phyloP scores from a whole-genome alignment of 2,797 vertebrate genomes.

The Anguilla pacifica region DNA sequence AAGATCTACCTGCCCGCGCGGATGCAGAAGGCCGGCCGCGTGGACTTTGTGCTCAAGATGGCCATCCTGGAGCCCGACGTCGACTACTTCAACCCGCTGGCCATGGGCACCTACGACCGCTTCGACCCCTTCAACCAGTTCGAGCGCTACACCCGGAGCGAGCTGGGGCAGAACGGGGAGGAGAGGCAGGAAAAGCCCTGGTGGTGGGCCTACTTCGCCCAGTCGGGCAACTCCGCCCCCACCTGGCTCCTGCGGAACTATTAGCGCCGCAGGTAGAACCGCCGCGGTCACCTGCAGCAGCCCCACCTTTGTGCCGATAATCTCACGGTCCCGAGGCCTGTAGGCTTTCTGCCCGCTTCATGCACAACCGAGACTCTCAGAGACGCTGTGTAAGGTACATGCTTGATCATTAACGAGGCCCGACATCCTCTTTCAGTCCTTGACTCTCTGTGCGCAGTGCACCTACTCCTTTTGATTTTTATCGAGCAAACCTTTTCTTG shows the following conservation, averaged over 20 bases:
- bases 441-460: background rate
- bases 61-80: conserved; percentile 45
- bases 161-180: conserved; percentile 43
- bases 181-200: conserved; percentile 81
- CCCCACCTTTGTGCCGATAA: background rate
- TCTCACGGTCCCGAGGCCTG: background rate
- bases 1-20: conserved; percentile 78
- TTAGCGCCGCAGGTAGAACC: conserved; percentile 38
- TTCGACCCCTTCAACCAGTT: conserved; percentile 77
- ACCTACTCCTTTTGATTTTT: background rate
- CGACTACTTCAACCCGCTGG: conserved; percentile 38
- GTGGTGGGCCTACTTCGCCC: conserved; percentile 94
- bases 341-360: background rate
- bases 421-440: background rate
- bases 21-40: conserved; percentile 81
- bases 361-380: background rate
- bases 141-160: conserved; percentile 62
- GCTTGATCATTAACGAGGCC: background rate
- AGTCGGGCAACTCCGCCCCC: conserved; percentile 71
- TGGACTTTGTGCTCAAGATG: conserved; percentile 83
- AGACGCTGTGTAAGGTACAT: background rate
- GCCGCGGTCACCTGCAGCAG: background rate
- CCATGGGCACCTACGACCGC: conserved; percentile 56
- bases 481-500: background rate
- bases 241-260: conserved; percentile 86